Evolutionary conservation across 2,797 vertebrate species (phyloP).

Genomic region (Centroberyx gerrardi): DNA sequence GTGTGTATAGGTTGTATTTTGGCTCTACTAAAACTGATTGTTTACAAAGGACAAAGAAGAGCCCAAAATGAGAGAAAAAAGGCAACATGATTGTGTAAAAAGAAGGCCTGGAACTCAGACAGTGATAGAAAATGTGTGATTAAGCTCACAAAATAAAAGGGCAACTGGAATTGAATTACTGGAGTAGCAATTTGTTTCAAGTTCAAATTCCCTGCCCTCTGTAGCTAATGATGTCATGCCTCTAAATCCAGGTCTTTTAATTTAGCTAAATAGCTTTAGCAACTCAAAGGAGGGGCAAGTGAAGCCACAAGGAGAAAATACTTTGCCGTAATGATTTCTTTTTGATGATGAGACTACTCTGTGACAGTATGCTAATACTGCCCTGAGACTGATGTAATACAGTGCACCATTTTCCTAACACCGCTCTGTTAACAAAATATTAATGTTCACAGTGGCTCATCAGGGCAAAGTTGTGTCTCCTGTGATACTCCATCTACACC

Average conservation of each 20-base stretch:
- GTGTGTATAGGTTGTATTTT: constrained; percentile 10
- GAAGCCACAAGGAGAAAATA: constrained; percentile 51
- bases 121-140: constrained; percentile 43
- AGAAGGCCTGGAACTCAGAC: constrained; percentile 32
- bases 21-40: not conserved
- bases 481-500: constrained; percentile 30
- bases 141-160: constrained; percentile 71
- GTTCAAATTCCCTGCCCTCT: constrained; percentile 71
- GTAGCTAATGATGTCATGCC: constrained; percentile 67
- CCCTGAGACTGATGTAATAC: constrained; percentile 50
- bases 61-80: constrained; percentile 2
- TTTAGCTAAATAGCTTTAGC: constrained; percentile 69
- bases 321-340: constrained; percentile 49
- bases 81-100: constrained; percentile 20
- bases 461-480: constrained; percentile 44
- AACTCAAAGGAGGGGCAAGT: constrained; percentile 52
- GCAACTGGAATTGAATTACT: constrained; percentile 74
- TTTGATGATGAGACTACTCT: constrained; percentile 61
- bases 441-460: constrained; percentile 57
- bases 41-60: constrained; percentile 21
- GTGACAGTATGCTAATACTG: constrained; percentile 64
- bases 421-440: constrained; percentile 65
- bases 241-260: constrained; percentile 72
- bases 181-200: constrained; percentile 71
- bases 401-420: constrained; percentile 23